Base-by-base conservation (phyloP, 1,140 invertebrate species). In the Drosophila ohnishii region DNA sequence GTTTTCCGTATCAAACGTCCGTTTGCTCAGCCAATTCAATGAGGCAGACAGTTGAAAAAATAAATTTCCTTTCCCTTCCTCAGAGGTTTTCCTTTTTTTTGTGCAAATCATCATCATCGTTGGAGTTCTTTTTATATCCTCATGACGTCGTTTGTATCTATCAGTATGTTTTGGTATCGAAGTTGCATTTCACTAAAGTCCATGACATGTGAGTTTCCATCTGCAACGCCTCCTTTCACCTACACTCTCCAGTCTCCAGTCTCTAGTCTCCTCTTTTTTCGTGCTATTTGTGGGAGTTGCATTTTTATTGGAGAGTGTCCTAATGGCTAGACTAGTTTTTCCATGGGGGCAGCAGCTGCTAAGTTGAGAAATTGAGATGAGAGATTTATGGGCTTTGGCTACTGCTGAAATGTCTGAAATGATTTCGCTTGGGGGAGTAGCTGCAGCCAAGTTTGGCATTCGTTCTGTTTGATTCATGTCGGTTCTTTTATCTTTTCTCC, bases 311-410 rank as follows among this genome's bases (percentile, higher is more conserved):
- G 62, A 64, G 72, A 59, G 65, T 72, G 69, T 69, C 75, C 73
- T 81, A 86, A 85, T 71, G 81, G 81, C 81, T 85, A 85, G 81
- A 85, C 81, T 66, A 86, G 81, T 85, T 85, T 85, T 85, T 85
- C 67, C 63, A 67, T 64, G 69, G 56, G 73, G 73, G 76, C 79
- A 69, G 70, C 72, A 66, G 58, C 72, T 85, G 81, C 74, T 77
- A 75, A 78, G 61, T 78, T 57, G 67, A 72, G 60, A 81, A 72
- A 65, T 81, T 75, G 62, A 60, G 75, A 60, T 50, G 78, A 86
- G 78, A 86, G 81, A 85, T 85, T 85, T 86, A 85, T 86, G 82
- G 69, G 51, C 32, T 58, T 80, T 51, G 69, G 53, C 77, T 63
- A 75, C 40, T 75, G 73, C 55, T 66, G 45, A 75, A 40, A 67